Percentiles rank a stretch among this genome's conserved stretches.
Conservation (phyloP, 1,140 invertebrate species). For the Colletes latitarsis region DNA sequence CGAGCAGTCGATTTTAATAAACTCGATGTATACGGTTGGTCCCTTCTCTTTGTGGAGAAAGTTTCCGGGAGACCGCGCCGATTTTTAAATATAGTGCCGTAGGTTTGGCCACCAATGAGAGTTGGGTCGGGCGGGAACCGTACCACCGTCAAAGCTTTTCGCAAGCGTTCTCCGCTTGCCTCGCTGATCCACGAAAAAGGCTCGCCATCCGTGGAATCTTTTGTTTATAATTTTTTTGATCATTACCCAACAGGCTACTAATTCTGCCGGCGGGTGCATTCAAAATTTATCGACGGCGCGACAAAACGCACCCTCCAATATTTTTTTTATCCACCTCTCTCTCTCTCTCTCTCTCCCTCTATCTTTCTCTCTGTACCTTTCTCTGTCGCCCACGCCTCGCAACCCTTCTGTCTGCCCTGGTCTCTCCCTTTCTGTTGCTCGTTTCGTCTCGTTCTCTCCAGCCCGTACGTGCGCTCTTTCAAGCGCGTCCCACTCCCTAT, state of each 20-base stretch:
- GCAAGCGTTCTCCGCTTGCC: slow-evolving; percentile 76
- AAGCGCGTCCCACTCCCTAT: slow-evolving; percentile 44
- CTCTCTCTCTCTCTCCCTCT: slow-evolving; percentile 40
- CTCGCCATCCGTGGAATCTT: slow-evolving; percentile 81
- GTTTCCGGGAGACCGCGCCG: slow-evolving; percentile 80
- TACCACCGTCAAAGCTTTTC: slow-evolving; percentile 77
- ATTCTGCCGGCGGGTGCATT: slow-evolving; percentile 72
- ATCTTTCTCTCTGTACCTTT: slow-evolving; percentile 7
- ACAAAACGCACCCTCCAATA: slow-evolving; percentile 66
- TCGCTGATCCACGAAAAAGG: slow-evolving; percentile 81
- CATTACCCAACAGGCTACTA: slow-evolving; percentile 79
- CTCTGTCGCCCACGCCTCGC: not conserved
- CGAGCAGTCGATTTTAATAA: slow-evolving; percentile 79
- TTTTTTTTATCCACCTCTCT: slow-evolving; percentile 45
- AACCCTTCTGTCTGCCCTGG: not conserved
- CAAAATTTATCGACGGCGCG: slow-evolving; percentile 70
- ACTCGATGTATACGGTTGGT: slow-evolving; percentile 79
- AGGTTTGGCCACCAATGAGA: slow-evolving; percentile 76
- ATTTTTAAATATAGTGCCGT: slow-evolving; percentile 81
- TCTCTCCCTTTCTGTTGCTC: slow-evolving; percentile 22
- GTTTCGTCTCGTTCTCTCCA: slow-evolving; percentile 14
- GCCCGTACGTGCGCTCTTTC: slow-evolving; percentile 50
- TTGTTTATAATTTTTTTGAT: slow-evolving; percentile 82
- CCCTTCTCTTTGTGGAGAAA: slow-evolving; percentile 79
- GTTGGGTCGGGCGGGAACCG: slow-evolving; percentile 63